Evolutionary conservation across 2,797 vertebrate genomes (phyloP), one percentile per base, ranked within the genome.

Genomic region (Melanotaenia boesemani): DNA sequence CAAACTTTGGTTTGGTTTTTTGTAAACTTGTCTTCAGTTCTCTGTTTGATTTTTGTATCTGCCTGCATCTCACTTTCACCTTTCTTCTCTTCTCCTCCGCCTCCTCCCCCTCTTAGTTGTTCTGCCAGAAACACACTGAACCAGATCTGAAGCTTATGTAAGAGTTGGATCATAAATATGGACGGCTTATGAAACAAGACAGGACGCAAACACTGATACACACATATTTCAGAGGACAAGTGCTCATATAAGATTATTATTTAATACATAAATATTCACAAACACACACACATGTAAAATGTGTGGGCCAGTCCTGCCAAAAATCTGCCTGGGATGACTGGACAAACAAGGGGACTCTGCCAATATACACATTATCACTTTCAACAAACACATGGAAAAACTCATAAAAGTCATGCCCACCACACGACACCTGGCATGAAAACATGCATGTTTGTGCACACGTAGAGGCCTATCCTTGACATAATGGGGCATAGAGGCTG

Each of bases 131-230:
- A 91, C 84, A 88, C 88, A 90, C 85, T 91, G 89, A 93, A 92
- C 89, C 81, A 89, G 89, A 92, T 93, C 86, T 85, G 86, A 70
- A 74, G 77, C 80, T 93, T 94, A 92, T 84, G 84, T 89, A 93
- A 94, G 87, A 80, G 67, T 84, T 86, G 86, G 82, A 88, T 90
- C 81, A 86, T 91, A 90, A 92, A 93, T 89, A 90, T 89, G 86
- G 78, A 84, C 44, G 20, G 73, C 84, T 94, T 92, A 91, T 69
- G 89, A 93, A 93, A 93, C 85, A 81, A 83, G 82, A 82, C 73
- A 63, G 79, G 72, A 86, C 80, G 80, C 67, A 75, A 56, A 84
- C 77, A 73, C 54, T n/a, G 37, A 84, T 63, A 64, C 80, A 70
- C 69, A 71, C 37, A 62, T 62, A 72, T 5, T 66, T 65, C 70